Percentiles rank a stretch among this genome's conserved stretches.
These are phyloP conservation scores for Quiscalus mexicanus DNA, from an alignment of 2,113 vertebrate genomes.

Conservation along the genomic window DNA sequence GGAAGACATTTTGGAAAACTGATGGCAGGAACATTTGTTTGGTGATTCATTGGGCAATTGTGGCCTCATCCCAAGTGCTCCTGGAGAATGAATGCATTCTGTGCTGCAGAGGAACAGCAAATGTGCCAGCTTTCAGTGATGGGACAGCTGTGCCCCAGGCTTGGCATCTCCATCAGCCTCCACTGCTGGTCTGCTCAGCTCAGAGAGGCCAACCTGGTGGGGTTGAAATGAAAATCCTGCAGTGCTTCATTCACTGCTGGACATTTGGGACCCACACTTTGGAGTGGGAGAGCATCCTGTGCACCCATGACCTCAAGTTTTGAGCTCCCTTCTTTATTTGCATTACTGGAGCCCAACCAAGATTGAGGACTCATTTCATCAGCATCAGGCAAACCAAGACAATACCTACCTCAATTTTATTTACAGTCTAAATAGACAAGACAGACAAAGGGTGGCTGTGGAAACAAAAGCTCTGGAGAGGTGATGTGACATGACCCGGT, in stretches of 20 bases:
- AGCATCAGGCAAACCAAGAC: neutral
- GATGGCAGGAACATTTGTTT: neutral
- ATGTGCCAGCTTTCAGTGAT: accelerated
- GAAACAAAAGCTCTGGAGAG: slow-evolving; percentile 59
- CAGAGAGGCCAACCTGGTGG: neutral
- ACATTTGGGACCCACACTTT: neutral
- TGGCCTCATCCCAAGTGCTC: neutral
- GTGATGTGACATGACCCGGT: slow-evolving; percentile 63
- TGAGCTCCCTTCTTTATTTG: slow-evolving; percentile 34
- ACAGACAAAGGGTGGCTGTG: slow-evolving; percentile 55
- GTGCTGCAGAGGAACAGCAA: neutral
- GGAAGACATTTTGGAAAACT: neutral
- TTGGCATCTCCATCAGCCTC: neutral
- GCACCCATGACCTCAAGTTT: slow-evolving; percentile 9
- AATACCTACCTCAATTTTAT: slow-evolving; percentile 61
- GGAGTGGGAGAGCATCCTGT: neutral
- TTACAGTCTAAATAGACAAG: slow-evolving; percentile 63
- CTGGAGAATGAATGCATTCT: accelerated
- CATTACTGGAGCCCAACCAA: slow-evolving; percentile 23
- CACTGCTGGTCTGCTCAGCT: neutral
- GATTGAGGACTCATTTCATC: neutral
- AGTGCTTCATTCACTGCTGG: accelerated
- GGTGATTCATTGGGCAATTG: accelerated
- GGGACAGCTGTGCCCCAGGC: neutral
- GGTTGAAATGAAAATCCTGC: neutral